A percentile compares a stretch with the other conserved stretches of the same genome.
These are phyloP conservation scores for Drosophila sucinea DNA, from an alignment of 1,140 invertebrate genomes.

Conservation along the genomic window DNA sequence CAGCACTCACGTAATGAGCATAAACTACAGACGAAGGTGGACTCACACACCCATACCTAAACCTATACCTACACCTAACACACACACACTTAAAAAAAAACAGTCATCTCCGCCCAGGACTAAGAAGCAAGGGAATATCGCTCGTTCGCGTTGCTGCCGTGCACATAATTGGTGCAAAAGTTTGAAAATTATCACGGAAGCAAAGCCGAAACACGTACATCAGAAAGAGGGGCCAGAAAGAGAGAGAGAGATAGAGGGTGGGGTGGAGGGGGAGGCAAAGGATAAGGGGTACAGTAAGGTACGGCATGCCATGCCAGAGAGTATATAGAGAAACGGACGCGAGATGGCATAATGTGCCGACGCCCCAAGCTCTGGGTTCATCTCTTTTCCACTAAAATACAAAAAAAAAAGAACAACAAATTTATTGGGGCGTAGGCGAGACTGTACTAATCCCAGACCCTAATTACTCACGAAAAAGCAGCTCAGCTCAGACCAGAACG, in stretches of 20 bases:
- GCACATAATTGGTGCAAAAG: slow-evolving; percentile 81
- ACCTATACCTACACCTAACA: neutral
- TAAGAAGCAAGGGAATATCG: slow-evolving; percentile 52
- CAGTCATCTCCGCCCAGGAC: slow-evolving; percentile 18
- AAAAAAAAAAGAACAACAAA: slow-evolving; percentile 29
- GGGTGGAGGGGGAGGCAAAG: neutral
- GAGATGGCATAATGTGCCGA: slow-evolving; percentile 66
- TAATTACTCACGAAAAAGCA: slow-evolving; percentile 69
- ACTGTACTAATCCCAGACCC: slow-evolving; percentile 73
- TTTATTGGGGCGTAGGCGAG: slow-evolving; percentile 67
- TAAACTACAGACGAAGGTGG: slow-evolving; percentile 75
- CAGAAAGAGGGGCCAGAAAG: slow-evolving; percentile 19
- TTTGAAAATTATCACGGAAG: slow-evolving; percentile 80
- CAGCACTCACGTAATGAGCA: slow-evolving; percentile 79
- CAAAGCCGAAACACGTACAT: slow-evolving; percentile 78
- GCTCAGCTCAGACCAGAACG: too few species aligned
- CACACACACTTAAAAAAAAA: slow-evolving; percentile 12
- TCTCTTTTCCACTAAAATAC: slow-evolving; percentile 26
- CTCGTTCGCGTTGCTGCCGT: slow-evolving; percentile 56
- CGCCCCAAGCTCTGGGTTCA: slow-evolving; percentile 29
- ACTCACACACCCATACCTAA: slow-evolving; percentile 33
- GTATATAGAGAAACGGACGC: slow-evolving; percentile 67
- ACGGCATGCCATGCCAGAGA: neutral
- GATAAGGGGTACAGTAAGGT: neutral
- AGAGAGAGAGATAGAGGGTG: neutral